These are phyloP conservation scores for Plestiodon gilberti DNA, from an alignment of 2,113 vertebrate species.

Conservation along the genomic window DNA sequence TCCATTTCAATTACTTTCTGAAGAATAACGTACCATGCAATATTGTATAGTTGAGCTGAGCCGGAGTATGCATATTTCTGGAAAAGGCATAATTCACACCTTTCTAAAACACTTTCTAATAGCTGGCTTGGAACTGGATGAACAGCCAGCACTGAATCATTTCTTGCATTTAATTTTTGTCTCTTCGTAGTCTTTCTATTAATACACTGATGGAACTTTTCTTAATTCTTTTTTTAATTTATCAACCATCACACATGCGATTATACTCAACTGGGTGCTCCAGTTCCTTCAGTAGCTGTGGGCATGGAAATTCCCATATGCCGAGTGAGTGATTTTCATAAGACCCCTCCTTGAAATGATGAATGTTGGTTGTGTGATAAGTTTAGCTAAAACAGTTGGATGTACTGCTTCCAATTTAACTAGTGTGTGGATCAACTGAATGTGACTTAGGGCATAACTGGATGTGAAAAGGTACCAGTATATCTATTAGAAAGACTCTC, in stretches of 20 bases:
- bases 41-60: constrained; percentile 38
- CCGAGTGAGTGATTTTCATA: neutral
- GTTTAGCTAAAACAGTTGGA: neutral
- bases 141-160: constrained; percentile 37
- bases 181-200: constrained; percentile 11
- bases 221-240: neutral
- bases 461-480: too few species aligned
- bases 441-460: neutral
- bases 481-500: too few species aligned
- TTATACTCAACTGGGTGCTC: neutral
- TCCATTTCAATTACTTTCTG: constrained; percentile 27
- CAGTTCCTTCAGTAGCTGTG: neutral
- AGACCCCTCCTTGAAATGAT: neutral
- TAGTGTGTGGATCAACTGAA: neutral
- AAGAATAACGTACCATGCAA: neutral
- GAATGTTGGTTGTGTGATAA: neutral
- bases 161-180: neutral
- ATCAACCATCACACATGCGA: neutral
- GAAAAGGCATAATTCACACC: constrained; percentile 46
- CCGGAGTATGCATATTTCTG: constrained; percentile 46
- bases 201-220: neutral
- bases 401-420: neutral
- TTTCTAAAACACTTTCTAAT: constrained; percentile 35
- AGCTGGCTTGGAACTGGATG: constrained; percentile 41
- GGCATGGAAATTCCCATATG: too few species aligned